Percentiles rank a stretch among this genome's conserved stretches.
These are phyloP conservation scores for Hydractinia symbiolongicarpus DNA, from an alignment of 30 jellyfish, hydroid and myxozoan species.

Conservation along the genomic window DNA sequence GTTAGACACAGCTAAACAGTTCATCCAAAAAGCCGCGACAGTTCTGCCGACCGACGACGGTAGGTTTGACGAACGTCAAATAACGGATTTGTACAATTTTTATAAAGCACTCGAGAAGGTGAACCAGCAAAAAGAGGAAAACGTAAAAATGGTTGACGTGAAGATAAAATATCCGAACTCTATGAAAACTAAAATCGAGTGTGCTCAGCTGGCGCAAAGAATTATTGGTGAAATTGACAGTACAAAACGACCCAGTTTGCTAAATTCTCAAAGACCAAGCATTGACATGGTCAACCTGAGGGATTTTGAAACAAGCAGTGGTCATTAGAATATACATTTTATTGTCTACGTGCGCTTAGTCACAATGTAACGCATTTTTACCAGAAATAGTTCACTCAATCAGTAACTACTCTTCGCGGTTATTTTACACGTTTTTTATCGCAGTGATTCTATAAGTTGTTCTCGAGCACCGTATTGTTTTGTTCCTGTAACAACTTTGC, in stretches of 20 bases:
- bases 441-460: no score
- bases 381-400: not conserved
- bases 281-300: conserved; percentile 10
- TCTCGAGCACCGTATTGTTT: no score
- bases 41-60: conserved; percentile 26
- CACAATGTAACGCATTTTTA: not conserved
- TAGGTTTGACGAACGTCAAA: conserved; percentile 6
- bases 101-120: conserved; percentile 28
- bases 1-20: conserved; percentile 31
- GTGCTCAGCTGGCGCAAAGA: conserved; percentile 17
- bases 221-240: conserved; percentile 32
- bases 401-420: no score
- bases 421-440: no score
- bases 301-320: not conserved
- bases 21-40: conserved; percentile 22
- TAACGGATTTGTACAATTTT: not conserved
- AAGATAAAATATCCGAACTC: conserved; percentile 28
- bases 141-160: conserved; percentile 9
- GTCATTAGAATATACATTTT: not conserved
- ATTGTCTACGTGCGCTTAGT: not conserved
- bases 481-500: no score
- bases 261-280: conserved; percentile 10
- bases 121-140: not conserved
- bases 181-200: conserved; percentile 39
- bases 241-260: not conserved